These are phyloP conservation scores for Channallabes apus DNA, from an alignment of 2,797 vertebrate genomes.

Conservation along the genomic window DNA sequence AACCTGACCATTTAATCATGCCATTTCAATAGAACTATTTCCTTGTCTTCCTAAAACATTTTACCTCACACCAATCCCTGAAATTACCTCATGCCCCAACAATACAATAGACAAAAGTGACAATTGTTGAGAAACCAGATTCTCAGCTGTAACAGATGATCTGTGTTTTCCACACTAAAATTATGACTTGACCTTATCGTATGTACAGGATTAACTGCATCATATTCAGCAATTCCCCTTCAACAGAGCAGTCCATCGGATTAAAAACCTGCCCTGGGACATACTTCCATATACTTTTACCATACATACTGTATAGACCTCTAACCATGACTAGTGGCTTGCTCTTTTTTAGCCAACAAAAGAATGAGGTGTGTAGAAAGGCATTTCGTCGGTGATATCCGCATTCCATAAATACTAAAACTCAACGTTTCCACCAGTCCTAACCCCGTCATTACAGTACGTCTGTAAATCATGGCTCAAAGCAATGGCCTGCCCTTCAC, in stretches of 20 bases:
- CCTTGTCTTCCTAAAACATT: neutral
- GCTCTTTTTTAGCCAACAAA: neutral
- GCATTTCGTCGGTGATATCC: neutral
- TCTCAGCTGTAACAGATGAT: neutral
- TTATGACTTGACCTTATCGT: neutral
- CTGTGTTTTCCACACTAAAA: neutral
- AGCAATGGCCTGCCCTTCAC: conserved; percentile 6
- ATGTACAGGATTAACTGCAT: neutral
- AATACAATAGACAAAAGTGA: neutral
- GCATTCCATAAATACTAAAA: neutral
- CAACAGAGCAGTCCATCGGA: neutral
- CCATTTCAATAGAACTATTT: neutral
- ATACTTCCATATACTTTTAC: neutral
- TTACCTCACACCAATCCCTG: neutral
- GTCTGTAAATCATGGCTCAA: neutral
- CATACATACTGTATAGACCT: neutral
- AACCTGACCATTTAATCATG: neutral
- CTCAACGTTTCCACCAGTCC: neutral
- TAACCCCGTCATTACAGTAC: neutral
- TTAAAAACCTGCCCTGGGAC: neutral
- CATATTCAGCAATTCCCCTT: neutral
- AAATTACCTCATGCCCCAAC: neutral
- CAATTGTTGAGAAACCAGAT: neutral
- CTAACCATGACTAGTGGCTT: neutral
- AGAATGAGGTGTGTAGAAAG: neutral